Evolutionary conservation across 2,797 vertebrate species (phyloP).

Genomic region (Centroberyx gerrardi): DNA sequence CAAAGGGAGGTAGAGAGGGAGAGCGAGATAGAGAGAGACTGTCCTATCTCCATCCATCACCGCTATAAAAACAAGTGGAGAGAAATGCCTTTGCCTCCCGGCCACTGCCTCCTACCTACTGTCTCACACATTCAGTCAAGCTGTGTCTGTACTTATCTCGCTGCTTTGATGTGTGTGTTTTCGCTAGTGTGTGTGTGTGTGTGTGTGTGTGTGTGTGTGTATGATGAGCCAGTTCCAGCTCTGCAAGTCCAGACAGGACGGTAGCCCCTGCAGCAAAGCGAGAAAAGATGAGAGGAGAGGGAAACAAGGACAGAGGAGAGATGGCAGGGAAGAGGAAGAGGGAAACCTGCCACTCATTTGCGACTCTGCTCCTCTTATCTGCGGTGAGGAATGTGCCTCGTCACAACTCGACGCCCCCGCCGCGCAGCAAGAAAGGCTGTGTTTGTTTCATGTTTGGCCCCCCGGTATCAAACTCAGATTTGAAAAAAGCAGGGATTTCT

Average conservation of each 20-base stretch:
- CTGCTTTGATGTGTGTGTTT: slow-evolving; percentile 58
- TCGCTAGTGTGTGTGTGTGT: slow-evolving; percentile 7
- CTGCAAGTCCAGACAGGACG: slow-evolving; percentile 60
- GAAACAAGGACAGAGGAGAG: slow-evolving; percentile 32
- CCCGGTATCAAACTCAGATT: too few species aligned
- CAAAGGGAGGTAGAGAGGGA: slow-evolving; percentile 10
- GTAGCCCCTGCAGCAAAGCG: slow-evolving; percentile 32
- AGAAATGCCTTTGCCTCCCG: slow-evolving; percentile 54
- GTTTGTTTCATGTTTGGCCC: slow-evolving; percentile 2
- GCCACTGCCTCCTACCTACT: slow-evolving; percentile 53
- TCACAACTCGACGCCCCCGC: too few species aligned
- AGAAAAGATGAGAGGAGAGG: slow-evolving; percentile 41
- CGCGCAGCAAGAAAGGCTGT: background rate
- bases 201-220: slow-evolving; percentile 34
- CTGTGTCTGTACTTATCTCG: slow-evolving; percentile 56
- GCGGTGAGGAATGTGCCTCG: background rate
- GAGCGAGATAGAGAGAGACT: slow-evolving; percentile 18
- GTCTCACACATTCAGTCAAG: slow-evolving; percentile 59
- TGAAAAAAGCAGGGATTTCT: background rate
- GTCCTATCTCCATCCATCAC: slow-evolving; percentile 56
- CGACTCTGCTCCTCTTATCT: slow-evolving; percentile 25
- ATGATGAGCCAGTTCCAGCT: slow-evolving; percentile 22
- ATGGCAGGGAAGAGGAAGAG: slow-evolving; percentile 21
- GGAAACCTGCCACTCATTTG: slow-evolving; percentile 17
- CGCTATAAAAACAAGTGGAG: slow-evolving; percentile 37